Percentiles rank a stretch among this genome's conserved stretches.
These are phyloP conservation scores for Oncopodura yosiiana DNA, from an alignment of 1,140 invertebrate species.

Conservation along the genomic window DNA sequence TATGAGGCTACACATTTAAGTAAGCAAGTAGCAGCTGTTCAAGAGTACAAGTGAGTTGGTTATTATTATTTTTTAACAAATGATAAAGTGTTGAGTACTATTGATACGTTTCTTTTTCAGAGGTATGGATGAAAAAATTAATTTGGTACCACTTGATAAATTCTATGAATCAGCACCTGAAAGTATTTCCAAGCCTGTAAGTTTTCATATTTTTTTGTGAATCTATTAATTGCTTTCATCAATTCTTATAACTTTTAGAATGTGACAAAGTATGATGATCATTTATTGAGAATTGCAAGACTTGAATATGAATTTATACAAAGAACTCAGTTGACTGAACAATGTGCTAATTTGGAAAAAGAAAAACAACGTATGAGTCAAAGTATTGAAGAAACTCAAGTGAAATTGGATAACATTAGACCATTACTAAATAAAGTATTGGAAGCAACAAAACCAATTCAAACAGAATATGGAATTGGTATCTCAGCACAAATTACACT, in stretches of 20 bases:
- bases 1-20: constrained; percentile 90
- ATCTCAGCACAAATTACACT: constrained; percentile 43
- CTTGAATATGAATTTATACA: constrained; percentile 88
- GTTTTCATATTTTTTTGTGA: constrained; percentile 32
- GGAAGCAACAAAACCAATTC: constrained; percentile 44
- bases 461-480: constrained; percentile 49
- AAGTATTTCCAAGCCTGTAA: constrained; percentile 57
- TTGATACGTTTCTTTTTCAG: constrained; percentile 44
- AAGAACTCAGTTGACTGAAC: constrained; percentile 65
- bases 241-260: constrained; percentile 45
- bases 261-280: constrained; percentile 55
- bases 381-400: constrained; percentile 68
- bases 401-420: constrained; percentile 66
- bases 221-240: not conserved
- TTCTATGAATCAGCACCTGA: constrained; percentile 74
- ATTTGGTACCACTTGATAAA: constrained; percentile 71
- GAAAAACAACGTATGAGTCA: constrained; percentile 63
- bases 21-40: constrained; percentile 85
- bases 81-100: not conserved
- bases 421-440: constrained; percentile 65
- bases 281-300: constrained; percentile 71
- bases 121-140: constrained; percentile 87
- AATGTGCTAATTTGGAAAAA: constrained; percentile 63
- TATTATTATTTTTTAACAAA: too few relatives aligned
- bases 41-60: constrained; percentile 79